Conservation (phyloP, 2,113 vertebrate species). For the Ceyx melanurus region DNA sequence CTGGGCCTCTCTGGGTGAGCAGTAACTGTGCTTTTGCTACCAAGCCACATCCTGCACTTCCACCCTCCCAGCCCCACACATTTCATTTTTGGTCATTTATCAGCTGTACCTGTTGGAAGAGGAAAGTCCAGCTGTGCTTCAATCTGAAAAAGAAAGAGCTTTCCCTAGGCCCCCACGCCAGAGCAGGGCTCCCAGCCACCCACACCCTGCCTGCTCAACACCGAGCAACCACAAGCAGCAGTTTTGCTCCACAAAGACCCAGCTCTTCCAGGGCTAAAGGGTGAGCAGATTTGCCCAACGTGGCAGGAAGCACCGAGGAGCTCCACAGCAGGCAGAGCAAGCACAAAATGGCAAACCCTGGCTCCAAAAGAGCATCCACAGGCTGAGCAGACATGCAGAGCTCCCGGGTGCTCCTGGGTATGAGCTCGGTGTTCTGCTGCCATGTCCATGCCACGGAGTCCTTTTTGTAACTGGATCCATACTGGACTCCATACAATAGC, state of each 20-base stretch:
- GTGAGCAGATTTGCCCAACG: fast-evolving
- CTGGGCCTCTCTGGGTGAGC: background rate
- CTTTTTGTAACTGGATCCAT: background rate
- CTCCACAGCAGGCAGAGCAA: background rate
- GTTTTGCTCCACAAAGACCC: background rate
- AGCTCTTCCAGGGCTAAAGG: background rate
- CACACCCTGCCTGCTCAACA: fast-evolving
- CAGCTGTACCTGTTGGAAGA: background rate
- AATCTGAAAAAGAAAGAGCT: background rate
- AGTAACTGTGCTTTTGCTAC: background rate
- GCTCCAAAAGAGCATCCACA: background rate
- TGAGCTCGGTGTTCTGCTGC: background rate
- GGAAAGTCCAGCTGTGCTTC: background rate
- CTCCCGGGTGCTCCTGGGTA: background rate
- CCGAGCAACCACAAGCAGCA: background rate
- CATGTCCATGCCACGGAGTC: background rate
- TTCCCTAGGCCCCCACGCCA: background rate
- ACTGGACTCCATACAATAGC: fast-evolving
- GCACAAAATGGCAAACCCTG: background rate
- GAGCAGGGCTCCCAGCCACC: background rate
- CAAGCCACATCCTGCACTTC: background rate
- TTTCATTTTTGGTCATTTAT: background rate
- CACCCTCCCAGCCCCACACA: background rate
- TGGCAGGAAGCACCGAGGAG: background rate
- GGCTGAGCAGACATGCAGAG: background rate